phyloP scores from a whole-genome alignment of 2,113 vertebrate species.

The Paracyprichromis sp. region DNA sequence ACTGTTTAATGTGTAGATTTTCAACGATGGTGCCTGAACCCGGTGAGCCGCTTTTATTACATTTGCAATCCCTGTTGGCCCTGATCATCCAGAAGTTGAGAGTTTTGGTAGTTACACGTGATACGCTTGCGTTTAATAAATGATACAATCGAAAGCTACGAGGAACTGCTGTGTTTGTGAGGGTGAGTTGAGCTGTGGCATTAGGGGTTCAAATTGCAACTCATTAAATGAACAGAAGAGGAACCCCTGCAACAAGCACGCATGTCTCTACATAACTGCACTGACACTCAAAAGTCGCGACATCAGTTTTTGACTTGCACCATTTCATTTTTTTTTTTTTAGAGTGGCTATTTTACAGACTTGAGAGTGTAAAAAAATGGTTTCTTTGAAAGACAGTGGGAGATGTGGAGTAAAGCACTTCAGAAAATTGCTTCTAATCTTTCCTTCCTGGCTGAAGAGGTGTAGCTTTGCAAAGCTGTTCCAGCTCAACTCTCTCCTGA shows the following conservation, averaged over 20 bases:
- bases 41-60: not conserved
- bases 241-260: not conserved
- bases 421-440: not conserved
- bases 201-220: not conserved
- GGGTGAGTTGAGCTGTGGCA: not conserved
- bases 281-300: not conserved
- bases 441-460: not conserved
- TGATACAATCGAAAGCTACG: not conserved
- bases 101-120: not conserved
- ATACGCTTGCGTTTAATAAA: conserved; percentile 9
- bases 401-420: not conserved
- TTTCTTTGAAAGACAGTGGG: not conserved
- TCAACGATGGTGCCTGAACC: not conserved
- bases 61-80: not conserved
- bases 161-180: not conserved
- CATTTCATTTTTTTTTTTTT: not conserved
- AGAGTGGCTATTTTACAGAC: not conserved
- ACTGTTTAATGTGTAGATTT: not conserved
- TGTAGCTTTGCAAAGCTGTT: not conserved
- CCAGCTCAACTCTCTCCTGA: not conserved
- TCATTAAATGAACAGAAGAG: not conserved
- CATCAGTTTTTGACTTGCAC: not conserved
- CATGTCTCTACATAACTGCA: not conserved
- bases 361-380: not conserved
- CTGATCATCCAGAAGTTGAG: not conserved